These are phyloP conservation scores for Chionomys nivalis DNA, from an alignment of 2,113 vertebrate genomes.

Conservation along the genomic window DNA sequence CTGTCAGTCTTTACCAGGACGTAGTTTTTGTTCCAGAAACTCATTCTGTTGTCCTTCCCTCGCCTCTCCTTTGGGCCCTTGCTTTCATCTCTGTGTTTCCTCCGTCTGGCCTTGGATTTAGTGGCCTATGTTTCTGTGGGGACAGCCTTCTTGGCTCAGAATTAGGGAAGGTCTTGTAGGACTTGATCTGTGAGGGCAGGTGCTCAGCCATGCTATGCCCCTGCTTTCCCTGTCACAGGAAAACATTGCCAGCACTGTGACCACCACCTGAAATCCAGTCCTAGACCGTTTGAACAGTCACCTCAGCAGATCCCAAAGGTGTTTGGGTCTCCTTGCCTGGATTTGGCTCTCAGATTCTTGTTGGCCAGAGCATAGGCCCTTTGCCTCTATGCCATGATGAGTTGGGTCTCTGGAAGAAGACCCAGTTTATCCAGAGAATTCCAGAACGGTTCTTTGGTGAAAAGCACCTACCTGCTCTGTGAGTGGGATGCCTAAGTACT, in stretches of 20 bases:
- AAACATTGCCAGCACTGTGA: not conserved
- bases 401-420: not conserved
- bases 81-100: rapidly evolving
- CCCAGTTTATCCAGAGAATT: not conserved
- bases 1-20: not conserved
- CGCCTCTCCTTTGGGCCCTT: rapidly evolving
- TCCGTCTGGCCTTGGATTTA: not conserved
- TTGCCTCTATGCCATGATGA: not conserved
- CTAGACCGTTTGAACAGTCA: too few species aligned
- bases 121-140: not conserved
- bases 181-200: too few species aligned
- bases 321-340: not conserved
- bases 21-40: not conserved
- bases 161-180: not conserved
- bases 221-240: rapidly evolving
- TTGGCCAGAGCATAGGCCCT: not conserved
- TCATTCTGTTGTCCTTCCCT: not conserved
- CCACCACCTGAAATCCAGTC: rapidly evolving
- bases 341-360: not conserved
- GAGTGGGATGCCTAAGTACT: not conserved
- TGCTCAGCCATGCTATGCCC: rapidly evolving
- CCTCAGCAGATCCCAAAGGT: not conserved
- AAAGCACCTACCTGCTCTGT: not conserved
- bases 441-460: not conserved
- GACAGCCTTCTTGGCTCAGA: not conserved